These are phyloP conservation scores for Thunnus maccoyii DNA, from an alignment of 2,113 vertebrate species.

Conservation along the genomic window DNA sequence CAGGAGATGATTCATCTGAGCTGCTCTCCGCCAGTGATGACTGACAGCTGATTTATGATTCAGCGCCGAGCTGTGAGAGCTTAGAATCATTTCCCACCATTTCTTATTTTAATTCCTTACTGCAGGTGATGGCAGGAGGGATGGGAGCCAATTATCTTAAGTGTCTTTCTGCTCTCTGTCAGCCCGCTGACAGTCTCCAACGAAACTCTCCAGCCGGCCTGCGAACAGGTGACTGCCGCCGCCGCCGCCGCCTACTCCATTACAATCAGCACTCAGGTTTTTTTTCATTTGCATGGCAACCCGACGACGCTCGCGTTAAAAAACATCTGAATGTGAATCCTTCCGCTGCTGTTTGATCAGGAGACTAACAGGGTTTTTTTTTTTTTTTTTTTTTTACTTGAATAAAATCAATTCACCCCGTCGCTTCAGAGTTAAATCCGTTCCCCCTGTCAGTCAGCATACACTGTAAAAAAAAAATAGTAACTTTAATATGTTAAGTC, in stretches of 20 bases:
- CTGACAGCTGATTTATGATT: slow-evolving; percentile 81
- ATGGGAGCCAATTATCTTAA: slow-evolving; percentile 84
- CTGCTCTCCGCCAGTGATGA: slow-evolving; percentile 62
- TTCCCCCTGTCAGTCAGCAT: neutral
- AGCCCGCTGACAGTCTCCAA: slow-evolving; percentile 61
- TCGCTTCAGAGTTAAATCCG: neutral
- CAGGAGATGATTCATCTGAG: slow-evolving; percentile 79
- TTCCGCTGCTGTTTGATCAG: slow-evolving; percentile 34
- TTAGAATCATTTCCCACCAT: slow-evolving; percentile 78
- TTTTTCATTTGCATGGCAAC: slow-evolving; percentile 13
- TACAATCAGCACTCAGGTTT: slow-evolving; percentile 38
- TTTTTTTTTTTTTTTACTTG: neutral
- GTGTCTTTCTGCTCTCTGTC: slow-evolving; percentile 77
- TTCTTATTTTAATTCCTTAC: slow-evolving; percentile 82
- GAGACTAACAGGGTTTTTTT: neutral
- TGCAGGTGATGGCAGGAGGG: slow-evolving; percentile 75
- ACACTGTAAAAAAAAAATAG: neutral
- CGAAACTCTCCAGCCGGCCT: slow-evolving; percentile 38
- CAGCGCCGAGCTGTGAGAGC: slow-evolving; percentile 71
- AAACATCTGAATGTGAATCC: slow-evolving; percentile 5
- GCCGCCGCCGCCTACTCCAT: slow-evolving; percentile 42
- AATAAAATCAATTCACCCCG: slow-evolving; percentile 2
- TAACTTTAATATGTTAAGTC: too few relatives aligned
- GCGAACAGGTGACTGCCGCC: slow-evolving; percentile 59
- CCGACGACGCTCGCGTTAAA: neutral